phyloP scores from a whole-genome alignment of 30 jellyfish, hydroid and myxozoan species.

The Rhopilema esculentum region DNA sequence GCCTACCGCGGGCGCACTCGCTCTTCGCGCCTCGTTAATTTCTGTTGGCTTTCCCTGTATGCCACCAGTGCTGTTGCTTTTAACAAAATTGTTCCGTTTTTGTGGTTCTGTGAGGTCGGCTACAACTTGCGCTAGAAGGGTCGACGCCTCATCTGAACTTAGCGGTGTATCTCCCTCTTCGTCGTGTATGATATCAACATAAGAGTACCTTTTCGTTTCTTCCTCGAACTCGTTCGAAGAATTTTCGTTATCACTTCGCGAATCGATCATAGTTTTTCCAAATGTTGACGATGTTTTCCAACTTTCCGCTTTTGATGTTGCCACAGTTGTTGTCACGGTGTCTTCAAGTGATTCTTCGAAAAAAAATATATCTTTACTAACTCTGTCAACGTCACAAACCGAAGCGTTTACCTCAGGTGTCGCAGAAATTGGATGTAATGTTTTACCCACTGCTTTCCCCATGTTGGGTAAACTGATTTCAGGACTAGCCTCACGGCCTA shows the following conservation, averaged over 20 bases:
- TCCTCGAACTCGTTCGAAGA: slow-evolving; percentile 38
- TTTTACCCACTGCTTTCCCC: slow-evolving; percentile 26
- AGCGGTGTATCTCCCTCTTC: slow-evolving; percentile 47
- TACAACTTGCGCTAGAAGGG: slow-evolving; percentile 68
- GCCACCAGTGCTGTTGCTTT: slow-evolving; percentile 75
- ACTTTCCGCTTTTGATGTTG: background rate
- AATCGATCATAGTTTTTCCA: slow-evolving; percentile 58
- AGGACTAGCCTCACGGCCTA: slow-evolving; percentile 37
- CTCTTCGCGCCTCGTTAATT: slow-evolving; percentile 39
- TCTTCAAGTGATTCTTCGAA: slow-evolving; percentile 16
- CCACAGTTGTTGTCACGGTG: background rate
- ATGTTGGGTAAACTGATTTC: background rate
- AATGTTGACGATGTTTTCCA: slow-evolving; percentile 66
- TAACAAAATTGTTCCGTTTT: slow-evolving; percentile 34
- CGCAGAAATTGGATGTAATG: background rate
- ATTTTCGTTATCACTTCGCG: slow-evolving; percentile 59
- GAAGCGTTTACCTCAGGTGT: background rate
- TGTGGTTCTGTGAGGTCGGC: slow-evolving; percentile 74
- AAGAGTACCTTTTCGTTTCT: slow-evolving; percentile 35
- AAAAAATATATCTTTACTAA: slow-evolving; percentile 26
- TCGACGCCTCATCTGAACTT: slow-evolving; percentile 54
- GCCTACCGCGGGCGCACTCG: slow-evolving; percentile 75
- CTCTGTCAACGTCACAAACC: background rate
- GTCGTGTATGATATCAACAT: slow-evolving; percentile 58
- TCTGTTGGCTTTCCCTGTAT: slow-evolving; percentile 46